Evolutionary conservation across 2,797 vertebrate species (phyloP).

Genomic region (Megaceryle alcyon): DNA sequence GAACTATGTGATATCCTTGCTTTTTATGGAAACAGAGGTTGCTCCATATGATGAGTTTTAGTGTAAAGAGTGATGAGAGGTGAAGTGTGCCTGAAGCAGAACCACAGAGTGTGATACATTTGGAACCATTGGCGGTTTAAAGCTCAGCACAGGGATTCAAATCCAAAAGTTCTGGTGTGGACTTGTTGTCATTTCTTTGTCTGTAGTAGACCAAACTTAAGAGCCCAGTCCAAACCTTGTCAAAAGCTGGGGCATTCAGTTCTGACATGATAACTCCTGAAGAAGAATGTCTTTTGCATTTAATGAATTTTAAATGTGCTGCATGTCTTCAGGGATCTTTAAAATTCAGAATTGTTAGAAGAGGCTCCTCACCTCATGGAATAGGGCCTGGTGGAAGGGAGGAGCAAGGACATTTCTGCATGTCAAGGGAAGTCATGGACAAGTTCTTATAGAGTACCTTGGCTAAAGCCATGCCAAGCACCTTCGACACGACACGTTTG

Average conservation of each 20-base stretch:
- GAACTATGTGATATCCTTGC: not conserved
- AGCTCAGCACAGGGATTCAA: not conserved
- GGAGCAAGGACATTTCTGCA: not conserved
- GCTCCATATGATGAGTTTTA: not conserved
- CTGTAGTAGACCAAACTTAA: not conserved
- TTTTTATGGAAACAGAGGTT: not conserved
- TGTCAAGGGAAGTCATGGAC: constrained; percentile 23
- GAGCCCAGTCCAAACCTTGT: not conserved
- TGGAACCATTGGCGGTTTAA: not conserved
- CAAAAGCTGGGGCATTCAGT: constrained; percentile 16
- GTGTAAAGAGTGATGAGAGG: not conserved
- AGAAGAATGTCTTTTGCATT: constrained; percentile 42
- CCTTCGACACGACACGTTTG: not conserved
- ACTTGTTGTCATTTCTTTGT: not conserved
- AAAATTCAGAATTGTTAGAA: constrained; percentile 47
- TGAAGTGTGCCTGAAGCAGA: not conserved
- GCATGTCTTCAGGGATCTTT: constrained; percentile 32
- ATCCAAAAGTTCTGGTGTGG: not conserved
- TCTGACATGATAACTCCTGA: not conserved
- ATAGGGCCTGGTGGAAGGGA: not conserved
- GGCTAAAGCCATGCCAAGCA: not conserved
- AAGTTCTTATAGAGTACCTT: not conserved
- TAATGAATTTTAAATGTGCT: constrained; percentile 58
- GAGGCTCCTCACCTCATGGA: not conserved
- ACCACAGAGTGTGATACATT: rapidly evolving